phyloP scores from a whole-genome alignment of 2,797 vertebrate genomes.

The Gymnodraco acuticeps region DNA sequence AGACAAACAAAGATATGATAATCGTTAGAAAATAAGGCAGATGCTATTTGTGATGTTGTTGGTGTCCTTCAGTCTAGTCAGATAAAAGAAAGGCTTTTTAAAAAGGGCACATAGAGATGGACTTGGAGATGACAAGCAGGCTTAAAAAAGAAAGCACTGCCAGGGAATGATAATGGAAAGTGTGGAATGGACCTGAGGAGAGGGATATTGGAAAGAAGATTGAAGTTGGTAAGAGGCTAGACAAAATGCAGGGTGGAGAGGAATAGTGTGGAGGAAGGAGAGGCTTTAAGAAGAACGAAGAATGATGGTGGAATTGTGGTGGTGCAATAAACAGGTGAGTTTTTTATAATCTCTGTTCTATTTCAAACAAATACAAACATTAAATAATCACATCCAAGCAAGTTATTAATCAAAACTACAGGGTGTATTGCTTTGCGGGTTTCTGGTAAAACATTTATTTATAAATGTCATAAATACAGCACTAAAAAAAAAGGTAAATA shows the following conservation, averaged over 20 bases:
- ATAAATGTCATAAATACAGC: not conserved
- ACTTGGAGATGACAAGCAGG: constrained; percentile 47
- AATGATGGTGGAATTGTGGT: constrained; percentile 1
- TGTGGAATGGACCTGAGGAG: constrained; percentile 68
- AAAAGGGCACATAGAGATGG: constrained; percentile 38
- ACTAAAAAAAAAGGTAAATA: not conserved
- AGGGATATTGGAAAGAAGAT: constrained; percentile 76
- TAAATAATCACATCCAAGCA: not conserved
- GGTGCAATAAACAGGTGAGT: constrained; percentile 14
- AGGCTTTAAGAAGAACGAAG: constrained; percentile 39
- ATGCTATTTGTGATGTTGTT: constrained; percentile 12
- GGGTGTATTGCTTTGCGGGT: not conserved
- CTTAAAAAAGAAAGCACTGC: constrained; percentile 53
- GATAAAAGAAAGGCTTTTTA: constrained; percentile 34
- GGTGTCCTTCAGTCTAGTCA: constrained; percentile 42
- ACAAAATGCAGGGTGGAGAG: constrained; percentile 47
- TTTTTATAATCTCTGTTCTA: not conserved
- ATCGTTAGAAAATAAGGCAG: constrained; percentile 5
- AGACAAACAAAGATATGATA: constrained; percentile 17
- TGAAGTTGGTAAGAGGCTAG: constrained; percentile 66
- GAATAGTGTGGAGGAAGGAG: constrained; percentile 46
- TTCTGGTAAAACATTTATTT: not conserved
- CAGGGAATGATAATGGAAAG: constrained; percentile 76
- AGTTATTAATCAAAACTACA: not conserved
- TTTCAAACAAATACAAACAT: not conserved